A percentile compares a stretch with the other conserved stretches of the same genome.
These are phyloP conservation scores for Conger conger DNA, from an alignment of 2,113 vertebrate genomes.

Conservation along the genomic window DNA sequence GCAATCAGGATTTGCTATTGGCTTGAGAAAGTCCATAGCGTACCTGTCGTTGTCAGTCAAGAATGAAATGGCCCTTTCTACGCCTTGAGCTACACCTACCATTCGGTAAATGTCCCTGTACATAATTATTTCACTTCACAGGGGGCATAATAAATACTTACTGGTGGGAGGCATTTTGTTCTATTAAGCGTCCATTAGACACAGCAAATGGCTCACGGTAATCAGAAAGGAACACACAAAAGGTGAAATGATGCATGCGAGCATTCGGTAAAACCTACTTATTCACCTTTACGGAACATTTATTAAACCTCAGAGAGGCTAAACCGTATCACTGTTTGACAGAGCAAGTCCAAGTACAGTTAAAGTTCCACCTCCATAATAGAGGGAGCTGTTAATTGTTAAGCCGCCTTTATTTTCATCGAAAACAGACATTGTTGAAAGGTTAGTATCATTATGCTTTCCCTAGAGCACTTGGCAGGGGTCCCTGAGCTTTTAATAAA, in stretches of 20 bases:
- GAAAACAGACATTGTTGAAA: conserved; percentile 17
- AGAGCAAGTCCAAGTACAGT: background rate
- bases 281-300: background rate
- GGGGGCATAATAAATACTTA: too few relatives aligned
- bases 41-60: background rate
- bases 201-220: background rate
- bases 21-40: background rate
- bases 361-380: conserved; percentile 12
- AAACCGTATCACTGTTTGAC: background rate
- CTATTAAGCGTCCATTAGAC: background rate
- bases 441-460: background rate
- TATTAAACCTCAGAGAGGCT: background rate
- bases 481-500: background rate
- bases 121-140: too few relatives aligned
- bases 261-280: background rate
- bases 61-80: background rate
- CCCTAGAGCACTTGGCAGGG: conserved; percentile 3
- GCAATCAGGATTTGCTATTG: background rate
- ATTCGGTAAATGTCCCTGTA: background rate
- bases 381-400: conserved; percentile 24
- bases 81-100: too few relatives aligned
- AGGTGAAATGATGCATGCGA: background rate
- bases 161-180: background rate
- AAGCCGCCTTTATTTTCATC: conserved; percentile 7
- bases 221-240: background rate